Evolutionary conservation across 2,113 vertebrate genomes (phyloP), one percentile per base, ranked within the genome.

Genomic region (Xiphophorus couchianus): DNA sequence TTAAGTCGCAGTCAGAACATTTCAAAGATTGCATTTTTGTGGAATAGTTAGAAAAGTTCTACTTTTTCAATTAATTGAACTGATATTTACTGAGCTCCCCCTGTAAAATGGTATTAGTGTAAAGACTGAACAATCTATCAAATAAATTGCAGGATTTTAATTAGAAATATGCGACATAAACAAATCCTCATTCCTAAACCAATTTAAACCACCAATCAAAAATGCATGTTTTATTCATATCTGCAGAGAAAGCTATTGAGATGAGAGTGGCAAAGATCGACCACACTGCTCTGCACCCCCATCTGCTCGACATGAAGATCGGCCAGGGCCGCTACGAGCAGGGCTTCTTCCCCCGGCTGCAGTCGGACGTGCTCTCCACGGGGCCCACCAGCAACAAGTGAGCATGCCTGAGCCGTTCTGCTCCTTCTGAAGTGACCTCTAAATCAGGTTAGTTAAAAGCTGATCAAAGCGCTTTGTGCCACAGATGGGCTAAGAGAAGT

Each of bases 231-330:
- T 22, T 28, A 3, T 5, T 78, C 27, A 71, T 70, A 73, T 73
- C 91, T 13, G 11, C 93, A 99, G 98, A 99, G 86, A 99, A 98
- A 91, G 96, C 97, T 84, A 98, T 99, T 75, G 97, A 99, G 85
- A 92, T 96, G 90, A 95, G 98, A 62, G 93, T 99, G 61, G 86
- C 94, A 73, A 99, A 99, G 95, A 99, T 99, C 39, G 98, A 99
- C 89, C 98, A 99, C 91, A 98, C 96, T 22, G 98, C 98, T 10
- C 91, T 99, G 80, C 98, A 98, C 73, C 97, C 98, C 8, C 98
- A 99, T 87, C 94, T 99, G 77, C 92, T 99, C 92, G 98, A 99
- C 90, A 99, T 99, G 98, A 99, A 98, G 95, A 99, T 99, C 29
- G 98, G 98, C 62, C 98, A 99, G 93, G 98, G 98, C 2, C 98